These are phyloP conservation scores for Malacoraja senta DNA, from an alignment of 2,797 vertebrate genomes.

Conservation along the genomic window DNA sequence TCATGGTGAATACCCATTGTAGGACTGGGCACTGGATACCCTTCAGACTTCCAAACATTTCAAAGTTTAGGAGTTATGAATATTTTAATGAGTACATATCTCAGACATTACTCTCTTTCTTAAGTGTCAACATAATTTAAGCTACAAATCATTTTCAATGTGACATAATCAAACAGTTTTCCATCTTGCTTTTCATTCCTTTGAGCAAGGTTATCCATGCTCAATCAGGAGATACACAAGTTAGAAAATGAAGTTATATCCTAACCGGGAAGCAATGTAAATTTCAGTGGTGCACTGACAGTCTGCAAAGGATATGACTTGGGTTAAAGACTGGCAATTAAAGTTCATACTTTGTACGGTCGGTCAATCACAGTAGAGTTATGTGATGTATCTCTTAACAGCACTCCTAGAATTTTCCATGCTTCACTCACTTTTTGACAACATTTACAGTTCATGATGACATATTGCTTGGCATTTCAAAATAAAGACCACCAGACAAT, in stretches of 20 bases:
- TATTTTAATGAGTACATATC: conserved; percentile 8
- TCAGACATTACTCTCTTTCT: not conserved
- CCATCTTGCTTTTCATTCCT: not conserved
- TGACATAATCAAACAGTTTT: not conserved
- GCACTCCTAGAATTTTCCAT: not conserved
- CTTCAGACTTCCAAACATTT: conserved; percentile 20
- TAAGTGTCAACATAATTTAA: conserved; percentile 1
- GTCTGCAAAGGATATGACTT: not conserved
- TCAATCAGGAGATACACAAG: not conserved
- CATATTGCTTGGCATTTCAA: not conserved
- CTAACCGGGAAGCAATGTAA: not conserved
- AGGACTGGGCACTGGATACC: not conserved
- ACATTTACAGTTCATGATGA: not conserved
- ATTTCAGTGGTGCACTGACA: not conserved
- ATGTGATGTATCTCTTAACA: not conserved
- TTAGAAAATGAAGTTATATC: not conserved
- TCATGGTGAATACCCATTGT: not conserved
- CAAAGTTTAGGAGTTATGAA: conserved; percentile 1
- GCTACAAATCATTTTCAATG: conserved; percentile 8
- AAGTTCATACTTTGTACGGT: not conserved
- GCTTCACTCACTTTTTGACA: not conserved
- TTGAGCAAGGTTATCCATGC: not conserved
- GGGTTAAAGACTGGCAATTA: not conserved
- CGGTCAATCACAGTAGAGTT: not conserved
- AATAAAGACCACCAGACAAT: not conserved